Evolutionary conservation across 2,797 vertebrate species (phyloP).

Genomic region (Falco naumanni): DNA sequence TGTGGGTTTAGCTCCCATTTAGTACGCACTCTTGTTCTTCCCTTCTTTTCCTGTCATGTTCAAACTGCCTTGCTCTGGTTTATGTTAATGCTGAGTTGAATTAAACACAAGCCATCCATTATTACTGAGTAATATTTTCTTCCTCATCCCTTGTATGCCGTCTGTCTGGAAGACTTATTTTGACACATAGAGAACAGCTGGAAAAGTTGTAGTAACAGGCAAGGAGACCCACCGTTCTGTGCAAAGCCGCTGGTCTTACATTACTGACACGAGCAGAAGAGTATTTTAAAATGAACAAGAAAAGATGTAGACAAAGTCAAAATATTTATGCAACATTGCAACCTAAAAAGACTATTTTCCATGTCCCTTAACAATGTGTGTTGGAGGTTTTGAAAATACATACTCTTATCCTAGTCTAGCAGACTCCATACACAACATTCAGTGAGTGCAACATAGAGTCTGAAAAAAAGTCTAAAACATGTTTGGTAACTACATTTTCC

Average conservation of each 20-base stretch:
- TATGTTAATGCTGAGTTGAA: background rate
- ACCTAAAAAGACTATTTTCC: background rate
- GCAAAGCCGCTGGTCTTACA: background rate
- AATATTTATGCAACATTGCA: background rate
- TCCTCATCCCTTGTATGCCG: background rate
- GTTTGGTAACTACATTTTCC: background rate
- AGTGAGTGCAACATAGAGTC: background rate
- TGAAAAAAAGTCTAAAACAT: background rate
- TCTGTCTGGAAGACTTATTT: background rate
- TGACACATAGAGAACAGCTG: background rate
- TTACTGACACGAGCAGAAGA: background rate
- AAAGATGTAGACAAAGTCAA: background rate
- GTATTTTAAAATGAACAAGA: background rate
- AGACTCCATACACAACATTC: background rate
- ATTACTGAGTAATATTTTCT: background rate
- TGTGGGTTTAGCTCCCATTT: background rate
- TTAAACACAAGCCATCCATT: background rate
- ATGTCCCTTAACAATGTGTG: background rate
- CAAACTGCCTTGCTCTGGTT: background rate
- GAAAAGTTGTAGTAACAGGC: background rate
- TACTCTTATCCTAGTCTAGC: background rate
- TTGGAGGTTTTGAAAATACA: background rate
- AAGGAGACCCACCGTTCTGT: background rate
- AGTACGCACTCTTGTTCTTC: background rate
- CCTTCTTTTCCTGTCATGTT: background rate